These are phyloP conservation scores for Ibidorhyncha struthersii DNA, from an alignment of 2,113 vertebrate genomes.

Conservation along the genomic window DNA sequence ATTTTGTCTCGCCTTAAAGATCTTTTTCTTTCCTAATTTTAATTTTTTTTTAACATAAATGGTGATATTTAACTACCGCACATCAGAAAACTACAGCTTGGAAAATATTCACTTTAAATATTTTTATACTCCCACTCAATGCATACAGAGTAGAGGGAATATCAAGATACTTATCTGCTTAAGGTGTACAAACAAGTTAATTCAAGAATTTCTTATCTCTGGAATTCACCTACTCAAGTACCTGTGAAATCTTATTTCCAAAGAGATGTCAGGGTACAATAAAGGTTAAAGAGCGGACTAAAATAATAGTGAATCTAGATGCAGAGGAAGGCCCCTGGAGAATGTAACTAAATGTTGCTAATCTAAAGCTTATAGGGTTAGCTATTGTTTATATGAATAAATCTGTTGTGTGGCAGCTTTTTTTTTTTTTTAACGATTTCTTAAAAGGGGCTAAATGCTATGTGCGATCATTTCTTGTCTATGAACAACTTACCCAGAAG, in stretches of 20 bases:
- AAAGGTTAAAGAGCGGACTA: slow-evolving; percentile 1
- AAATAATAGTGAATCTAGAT: neutral
- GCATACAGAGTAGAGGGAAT: slow-evolving; percentile 45
- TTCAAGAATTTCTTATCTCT: slow-evolving; percentile 69
- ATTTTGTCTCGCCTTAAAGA: neutral
- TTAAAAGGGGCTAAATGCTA: neutral
- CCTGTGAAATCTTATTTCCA: slow-evolving; percentile 63
- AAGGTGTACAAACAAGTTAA: slow-evolving; percentile 67
- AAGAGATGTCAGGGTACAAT: neutral
- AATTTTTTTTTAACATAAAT: neutral
- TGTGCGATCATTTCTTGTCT: neutral
- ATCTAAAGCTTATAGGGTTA: slow-evolving; percentile 7
- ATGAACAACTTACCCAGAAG: slow-evolving; percentile 5
- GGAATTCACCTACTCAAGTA: slow-evolving; percentile 68
- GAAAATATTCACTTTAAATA: slow-evolving; percentile 37
- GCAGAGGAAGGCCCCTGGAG: neutral
- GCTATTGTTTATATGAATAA: neutral
- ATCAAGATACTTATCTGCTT: slow-evolving; percentile 65
- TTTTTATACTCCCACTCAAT: slow-evolving; percentile 54
- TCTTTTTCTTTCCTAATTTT: neutral
- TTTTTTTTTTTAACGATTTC: neutral
- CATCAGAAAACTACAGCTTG: neutral
- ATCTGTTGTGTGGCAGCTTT: neutral
- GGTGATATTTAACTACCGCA: neutral
- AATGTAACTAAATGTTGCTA: neutral